These are phyloP conservation scores for Cuniculus paca DNA, from an alignment of 2,797 vertebrate genomes.

Conservation along the genomic window DNA sequence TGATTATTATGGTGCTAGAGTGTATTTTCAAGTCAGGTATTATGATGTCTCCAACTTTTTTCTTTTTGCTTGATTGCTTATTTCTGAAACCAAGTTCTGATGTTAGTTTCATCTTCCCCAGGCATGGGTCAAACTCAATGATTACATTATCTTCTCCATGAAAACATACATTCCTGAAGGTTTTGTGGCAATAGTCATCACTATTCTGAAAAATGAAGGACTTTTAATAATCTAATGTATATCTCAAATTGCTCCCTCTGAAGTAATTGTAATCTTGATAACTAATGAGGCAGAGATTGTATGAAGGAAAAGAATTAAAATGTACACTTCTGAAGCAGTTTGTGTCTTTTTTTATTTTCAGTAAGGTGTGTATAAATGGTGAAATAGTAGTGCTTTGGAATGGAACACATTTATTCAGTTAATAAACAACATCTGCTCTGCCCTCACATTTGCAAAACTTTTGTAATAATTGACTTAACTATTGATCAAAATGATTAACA, in stretches of 20 bases:
- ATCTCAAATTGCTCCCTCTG: not conserved
- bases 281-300: not conserved
- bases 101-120: not conserved
- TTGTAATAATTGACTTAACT: slow-evolving; percentile 37
- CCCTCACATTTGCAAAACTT: not conserved
- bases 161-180: not conserved
- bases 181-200: not conserved
- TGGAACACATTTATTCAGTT: not conserved
- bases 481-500: slow-evolving; percentile 62
- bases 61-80: not conserved
- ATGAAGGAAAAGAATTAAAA: not conserved
- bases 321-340: not conserved
- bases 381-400: not conserved
- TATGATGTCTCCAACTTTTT: not conserved
- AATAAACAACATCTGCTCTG: not conserved
- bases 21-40: not conserved
- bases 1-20: not conserved
- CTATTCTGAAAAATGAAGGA: not conserved
- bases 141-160: not conserved
- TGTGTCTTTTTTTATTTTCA: not conserved
- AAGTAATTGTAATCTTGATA: not conserved
- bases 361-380: not conserved
- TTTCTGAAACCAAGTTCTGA: slow-evolving; percentile 31
- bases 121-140: not conserved
- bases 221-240: not conserved